Percentiles rank a stretch among this genome's conserved stretches.
Conservation (phyloP, 1,140 invertebrate genomes). For the Vanessa tameamea region DNA sequence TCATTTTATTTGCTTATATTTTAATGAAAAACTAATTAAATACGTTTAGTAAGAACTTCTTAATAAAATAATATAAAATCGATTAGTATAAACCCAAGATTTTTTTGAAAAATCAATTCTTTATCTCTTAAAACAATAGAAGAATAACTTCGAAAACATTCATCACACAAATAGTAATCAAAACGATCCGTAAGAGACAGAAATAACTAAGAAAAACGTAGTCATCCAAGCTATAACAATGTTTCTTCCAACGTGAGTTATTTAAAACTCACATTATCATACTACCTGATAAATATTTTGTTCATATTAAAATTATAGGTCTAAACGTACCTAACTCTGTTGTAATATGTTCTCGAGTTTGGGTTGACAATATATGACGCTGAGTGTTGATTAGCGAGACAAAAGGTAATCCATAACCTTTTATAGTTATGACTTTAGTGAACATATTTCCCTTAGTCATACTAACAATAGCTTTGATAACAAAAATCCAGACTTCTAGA, state of each 20-base stretch:
- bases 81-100: too few relatives aligned
- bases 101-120: too few relatives aligned
- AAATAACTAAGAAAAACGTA: slow-evolving; percentile 6
- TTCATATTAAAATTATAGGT: background rate
- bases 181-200: background rate
- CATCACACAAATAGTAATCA: background rate
- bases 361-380: too few relatives aligned
- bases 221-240: slow-evolving; percentile 8
- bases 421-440: too few relatives aligned
- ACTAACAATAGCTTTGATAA: too few relatives aligned
- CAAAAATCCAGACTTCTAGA: too few relatives aligned
- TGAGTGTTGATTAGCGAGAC: too few relatives aligned
- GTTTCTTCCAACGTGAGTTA: slow-evolving; percentile 5
- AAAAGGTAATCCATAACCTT: too few relatives aligned
- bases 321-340: background rate
- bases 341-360: background rate
- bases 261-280: slow-evolving; percentile 4
- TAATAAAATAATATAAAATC: background rate
- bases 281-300: background rate
- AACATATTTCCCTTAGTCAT: too few relatives aligned
- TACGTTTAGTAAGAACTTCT: background rate
- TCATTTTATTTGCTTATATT: background rate
- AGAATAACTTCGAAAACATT: background rate
- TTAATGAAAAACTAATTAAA: background rate
- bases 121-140: background rate